Conservation (phyloP, 2,113 vertebrate species). For the Odontophorus gujanensis region DNA sequence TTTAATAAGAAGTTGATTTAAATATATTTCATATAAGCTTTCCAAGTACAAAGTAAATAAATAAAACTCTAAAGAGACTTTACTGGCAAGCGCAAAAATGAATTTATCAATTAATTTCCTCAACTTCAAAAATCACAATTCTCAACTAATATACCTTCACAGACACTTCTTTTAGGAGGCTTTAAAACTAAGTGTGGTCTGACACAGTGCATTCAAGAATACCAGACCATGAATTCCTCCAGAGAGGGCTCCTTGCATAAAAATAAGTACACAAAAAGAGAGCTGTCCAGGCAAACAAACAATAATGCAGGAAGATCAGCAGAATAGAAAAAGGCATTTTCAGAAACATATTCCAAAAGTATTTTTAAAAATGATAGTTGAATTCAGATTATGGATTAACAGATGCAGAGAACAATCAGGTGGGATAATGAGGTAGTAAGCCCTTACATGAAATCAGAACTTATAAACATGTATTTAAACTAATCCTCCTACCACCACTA, state of each 20-base stretch:
- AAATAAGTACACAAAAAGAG: constrained; percentile 8
- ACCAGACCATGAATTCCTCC: constrained; percentile 5
- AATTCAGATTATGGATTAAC: neutral
- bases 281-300: neutral
- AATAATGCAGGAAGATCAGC: neutral
- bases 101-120: neutral
- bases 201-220: constrained; percentile 45
- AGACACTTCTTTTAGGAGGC: constrained; percentile 8
- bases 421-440: neutral
- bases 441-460: neutral
- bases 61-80: neutral
- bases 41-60: neutral
- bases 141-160: neutral
- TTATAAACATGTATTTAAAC: neutral
- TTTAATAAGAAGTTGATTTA: neutral
- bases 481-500: neutral
- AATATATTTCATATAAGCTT: neutral
- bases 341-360: neutral
- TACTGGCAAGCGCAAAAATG: too few species aligned
- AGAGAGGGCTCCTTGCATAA: neutral
- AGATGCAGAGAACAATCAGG: neutral
- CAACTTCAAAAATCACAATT: neutral
- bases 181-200: constrained; percentile 43
- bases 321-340: neutral
- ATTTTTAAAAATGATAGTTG: neutral